These are phyloP conservation scores for Pandemis corylana DNA, from an alignment of 2,888 invertebrate species.

Conservation along the genomic window DNA sequence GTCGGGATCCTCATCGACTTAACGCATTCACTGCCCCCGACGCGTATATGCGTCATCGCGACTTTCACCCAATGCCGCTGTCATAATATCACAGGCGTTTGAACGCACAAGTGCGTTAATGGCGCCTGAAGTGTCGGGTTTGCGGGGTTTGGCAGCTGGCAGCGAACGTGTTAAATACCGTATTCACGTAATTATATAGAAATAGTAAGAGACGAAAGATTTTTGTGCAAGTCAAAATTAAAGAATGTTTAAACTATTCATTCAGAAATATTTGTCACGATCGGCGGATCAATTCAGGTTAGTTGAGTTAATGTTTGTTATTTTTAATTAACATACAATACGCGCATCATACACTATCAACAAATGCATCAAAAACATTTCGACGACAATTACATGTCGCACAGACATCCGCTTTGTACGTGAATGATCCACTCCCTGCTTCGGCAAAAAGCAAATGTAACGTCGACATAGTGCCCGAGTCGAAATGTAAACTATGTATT, in stretches of 20 bases:
- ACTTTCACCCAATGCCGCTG: too few relatives aligned
- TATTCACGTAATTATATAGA: too few relatives aligned
- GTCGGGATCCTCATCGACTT: too few relatives aligned
- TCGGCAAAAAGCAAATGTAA: neutral
- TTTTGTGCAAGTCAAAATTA: neutral
- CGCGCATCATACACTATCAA: neutral
- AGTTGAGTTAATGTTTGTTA: neutral
- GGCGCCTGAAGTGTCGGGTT: too few relatives aligned
- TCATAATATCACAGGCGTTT: too few relatives aligned
- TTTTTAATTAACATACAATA: neutral
- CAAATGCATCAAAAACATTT: neutral
- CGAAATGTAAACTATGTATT: neutral
- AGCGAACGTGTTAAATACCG: too few relatives aligned
- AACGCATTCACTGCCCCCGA: too few relatives aligned
- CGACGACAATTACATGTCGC: neutral
- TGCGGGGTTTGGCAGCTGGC: too few relatives aligned
- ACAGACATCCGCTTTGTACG: neutral
- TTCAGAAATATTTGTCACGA: constrained; percentile 20
- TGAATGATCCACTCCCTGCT: neutral
- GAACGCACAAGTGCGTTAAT: too few relatives aligned
- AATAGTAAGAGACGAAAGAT: too few relatives aligned
- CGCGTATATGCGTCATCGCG: too few relatives aligned
- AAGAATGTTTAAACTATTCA: constrained; percentile 20
- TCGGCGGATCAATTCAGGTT: constrained; percentile 11
- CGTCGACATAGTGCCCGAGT: neutral